Evolutionary conservation across 2,888 invertebrate species (phyloP).

Genomic region (Orthosia incerta): DNA sequence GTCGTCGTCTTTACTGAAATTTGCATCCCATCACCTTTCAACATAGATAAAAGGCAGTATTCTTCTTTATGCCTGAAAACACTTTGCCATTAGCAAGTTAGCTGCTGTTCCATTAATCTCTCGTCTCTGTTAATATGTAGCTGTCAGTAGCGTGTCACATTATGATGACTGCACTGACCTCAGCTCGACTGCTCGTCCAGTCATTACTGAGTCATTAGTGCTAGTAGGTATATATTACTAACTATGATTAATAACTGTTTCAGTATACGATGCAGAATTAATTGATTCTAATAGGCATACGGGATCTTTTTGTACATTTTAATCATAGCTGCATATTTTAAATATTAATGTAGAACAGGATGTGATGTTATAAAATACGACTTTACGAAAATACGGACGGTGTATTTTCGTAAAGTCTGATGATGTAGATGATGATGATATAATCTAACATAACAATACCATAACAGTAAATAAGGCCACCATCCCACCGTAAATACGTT

Average conservation of each 20-base stretch:
- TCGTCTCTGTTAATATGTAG: not conserved
- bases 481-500: too few relatives aligned
- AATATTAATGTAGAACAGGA: too few relatives aligned
- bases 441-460: too few relatives aligned
- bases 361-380: too few relatives aligned
- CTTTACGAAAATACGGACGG: too few relatives aligned
- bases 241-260: not conserved
- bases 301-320: too few relatives aligned
- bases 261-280: not conserved
- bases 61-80: not conserved
- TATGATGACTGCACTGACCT: conserved; percentile 2
- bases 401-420: too few relatives aligned
- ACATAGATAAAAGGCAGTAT: too few relatives aligned
- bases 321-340: too few relatives aligned
- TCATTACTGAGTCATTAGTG: conserved; percentile 6
- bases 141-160: not conserved
- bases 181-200: not conserved
- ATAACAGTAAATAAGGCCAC: too few relatives aligned
- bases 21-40: not conserved
- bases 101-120: not conserved
- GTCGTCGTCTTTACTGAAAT: too few relatives aligned
- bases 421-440: too few relatives aligned
- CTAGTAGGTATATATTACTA: not conserved
- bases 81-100: not conserved
- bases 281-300: not conserved